phyloP scores from a whole-genome alignment of 2,113 vertebrate species.

The Pseudorasbora parva region DNA sequence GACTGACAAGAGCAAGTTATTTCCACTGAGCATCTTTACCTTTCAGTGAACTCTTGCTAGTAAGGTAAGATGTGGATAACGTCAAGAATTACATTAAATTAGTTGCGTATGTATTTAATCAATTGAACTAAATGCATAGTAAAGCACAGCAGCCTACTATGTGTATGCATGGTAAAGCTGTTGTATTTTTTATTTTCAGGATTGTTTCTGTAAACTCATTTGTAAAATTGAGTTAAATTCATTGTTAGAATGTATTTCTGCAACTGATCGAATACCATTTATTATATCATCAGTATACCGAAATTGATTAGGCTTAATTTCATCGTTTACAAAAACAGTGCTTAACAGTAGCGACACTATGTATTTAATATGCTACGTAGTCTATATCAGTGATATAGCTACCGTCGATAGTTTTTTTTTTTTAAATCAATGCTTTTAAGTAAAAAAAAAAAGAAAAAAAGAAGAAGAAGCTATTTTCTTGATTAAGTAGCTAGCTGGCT shows the following conservation, averaged over 20 bases:
- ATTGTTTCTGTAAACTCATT: not conserved
- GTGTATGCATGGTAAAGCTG: not conserved
- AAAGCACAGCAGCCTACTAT: not conserved
- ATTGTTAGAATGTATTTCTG: not conserved
- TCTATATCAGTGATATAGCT: too few species aligned
- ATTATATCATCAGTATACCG: not conserved
- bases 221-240: too few species aligned
- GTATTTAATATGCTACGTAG: too few species aligned
- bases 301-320: not conserved
- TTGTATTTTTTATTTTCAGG: not conserved
- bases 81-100: not conserved
- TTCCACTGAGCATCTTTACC: constrained; percentile 4
- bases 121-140: not conserved
- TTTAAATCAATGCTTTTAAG: not conserved
- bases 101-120: not conserved
- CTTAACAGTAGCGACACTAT: not conserved
- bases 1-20: constrained; percentile 33
- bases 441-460: not conserved
- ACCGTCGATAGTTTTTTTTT: not conserved
- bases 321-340: not conserved
- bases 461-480: not conserved
- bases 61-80: constrained; percentile 8
- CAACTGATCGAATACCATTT: not conserved
- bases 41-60: constrained; percentile 1
- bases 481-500: not conserved